A percentile compares a stretch with the other conserved stretches of the same genome.
Evolutionary conservation across 1,140 invertebrate species (phyloP).

Genomic region (Drosophila ambigua): DNA sequence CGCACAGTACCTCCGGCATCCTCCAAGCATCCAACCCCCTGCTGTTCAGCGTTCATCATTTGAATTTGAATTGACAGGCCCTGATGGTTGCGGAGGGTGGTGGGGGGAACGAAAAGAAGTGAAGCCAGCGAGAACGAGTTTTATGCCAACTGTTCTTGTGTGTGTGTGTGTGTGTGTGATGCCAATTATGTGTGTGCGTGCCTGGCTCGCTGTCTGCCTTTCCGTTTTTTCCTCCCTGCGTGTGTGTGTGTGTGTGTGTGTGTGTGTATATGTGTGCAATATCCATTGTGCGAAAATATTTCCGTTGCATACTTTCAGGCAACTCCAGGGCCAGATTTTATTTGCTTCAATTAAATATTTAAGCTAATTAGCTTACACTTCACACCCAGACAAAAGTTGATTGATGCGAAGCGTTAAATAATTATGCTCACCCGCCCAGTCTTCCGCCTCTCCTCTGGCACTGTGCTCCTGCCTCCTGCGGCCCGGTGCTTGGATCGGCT

Average conservation of each 20-base stretch:
- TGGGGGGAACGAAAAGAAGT: background rate
- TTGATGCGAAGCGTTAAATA: constrained; percentile 71
- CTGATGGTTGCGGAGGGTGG: constrained; percentile 3
- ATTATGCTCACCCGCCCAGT: constrained; percentile 47
- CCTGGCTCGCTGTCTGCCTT: background rate
- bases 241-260: too few relatives aligned
- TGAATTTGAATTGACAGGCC: constrained; percentile 68
- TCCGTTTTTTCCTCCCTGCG: too few relatives aligned
- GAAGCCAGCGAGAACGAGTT: constrained; percentile 35
- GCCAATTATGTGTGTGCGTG: constrained; percentile 53
- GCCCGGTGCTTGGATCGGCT: background rate
- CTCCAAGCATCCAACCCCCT: background rate
- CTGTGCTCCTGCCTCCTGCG: background rate
- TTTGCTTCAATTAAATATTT: constrained; percentile 75
- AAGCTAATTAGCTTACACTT: constrained; percentile 78
- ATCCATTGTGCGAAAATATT: constrained; percentile 18
- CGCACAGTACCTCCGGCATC: background rate
- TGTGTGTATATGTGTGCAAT: background rate
- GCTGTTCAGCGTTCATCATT: constrained; percentile 44
- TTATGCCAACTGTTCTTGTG: constrained; percentile 52
- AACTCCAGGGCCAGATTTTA: constrained; percentile 57
- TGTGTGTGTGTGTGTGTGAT: constrained; percentile 62
- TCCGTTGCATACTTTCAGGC: constrained; percentile 54
- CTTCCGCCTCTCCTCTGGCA: background rate
- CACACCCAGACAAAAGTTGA: constrained; percentile 49